A percentile compares a stretch with the other conserved stretches of the same genome.
Evolutionary conservation across 2,797 vertebrate genomes (phyloP).

Genomic region (Paedocypris micromegethes): DNA sequence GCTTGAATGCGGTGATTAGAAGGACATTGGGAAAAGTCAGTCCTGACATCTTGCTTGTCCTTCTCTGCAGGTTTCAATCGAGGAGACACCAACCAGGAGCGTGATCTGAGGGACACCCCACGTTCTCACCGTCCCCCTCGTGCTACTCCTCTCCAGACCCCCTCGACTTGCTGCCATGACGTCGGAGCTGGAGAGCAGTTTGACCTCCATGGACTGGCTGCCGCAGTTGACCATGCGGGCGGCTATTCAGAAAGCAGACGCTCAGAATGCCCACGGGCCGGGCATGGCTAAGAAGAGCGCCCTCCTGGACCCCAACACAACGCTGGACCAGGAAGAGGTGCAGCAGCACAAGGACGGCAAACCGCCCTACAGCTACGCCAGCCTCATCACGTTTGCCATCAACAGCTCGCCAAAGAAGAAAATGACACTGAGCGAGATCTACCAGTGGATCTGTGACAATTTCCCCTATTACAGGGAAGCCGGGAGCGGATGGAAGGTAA

Average conservation of each 20-base stretch:
- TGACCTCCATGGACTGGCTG: slow-evolving; percentile 94
- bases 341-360: slow-evolving; percentile 92
- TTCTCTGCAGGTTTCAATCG: slow-evolving; percentile 52
- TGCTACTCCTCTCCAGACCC: slow-evolving; percentile 42
- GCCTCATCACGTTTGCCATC: slow-evolving; percentile 91
- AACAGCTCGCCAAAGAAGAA: slow-evolving; percentile 94
- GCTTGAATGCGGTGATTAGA: slow-evolving; percentile 32
- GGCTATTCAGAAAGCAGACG: slow-evolving; percentile 84
- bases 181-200: slow-evolving; percentile 91
- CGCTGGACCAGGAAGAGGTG: slow-evolving; percentile 88
- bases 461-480: slow-evolving; percentile 91
- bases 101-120: slow-evolving; percentile 45
- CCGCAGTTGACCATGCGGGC: slow-evolving; percentile 90
- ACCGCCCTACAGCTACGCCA: slow-evolving; percentile 89
- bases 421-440: slow-evolving; percentile 93
- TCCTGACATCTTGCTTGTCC: slow-evolving; percentile 36
- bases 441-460: slow-evolving; percentile 96
- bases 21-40: slow-evolving; percentile 18
- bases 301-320: slow-evolving; percentile 84
- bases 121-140: slow-evolving; percentile 43
- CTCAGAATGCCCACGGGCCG: slow-evolving; percentile 78
- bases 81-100: slow-evolving; percentile 29
- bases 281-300: slow-evolving; percentile 83
- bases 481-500: slow-evolving; percentile 92
- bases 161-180: slow-evolving; percentile 78